A percentile compares a stretch with the other conserved stretches of the same genome.
Conservation (phyloP, 2,113 vertebrate species). For the Laticauda colubrina region DNA sequence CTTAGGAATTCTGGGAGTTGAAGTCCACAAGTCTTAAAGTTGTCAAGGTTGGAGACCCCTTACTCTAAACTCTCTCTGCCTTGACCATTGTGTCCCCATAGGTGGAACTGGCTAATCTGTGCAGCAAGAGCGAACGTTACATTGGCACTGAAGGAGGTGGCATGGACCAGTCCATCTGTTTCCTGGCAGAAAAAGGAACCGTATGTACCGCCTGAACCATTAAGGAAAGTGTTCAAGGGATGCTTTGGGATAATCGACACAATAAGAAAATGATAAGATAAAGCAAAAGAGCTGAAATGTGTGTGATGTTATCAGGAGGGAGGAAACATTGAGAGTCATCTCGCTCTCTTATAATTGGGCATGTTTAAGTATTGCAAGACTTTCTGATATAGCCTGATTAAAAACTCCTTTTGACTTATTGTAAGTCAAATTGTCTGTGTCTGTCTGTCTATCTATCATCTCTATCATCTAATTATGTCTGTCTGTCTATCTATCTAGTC, state of each 20-base stretch:
- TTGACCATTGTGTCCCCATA: slow-evolving; percentile 57
- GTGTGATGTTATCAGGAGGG: too few species aligned
- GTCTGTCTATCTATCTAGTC: too few species aligned
- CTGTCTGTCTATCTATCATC: background rate
- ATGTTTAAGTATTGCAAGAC: background rate
- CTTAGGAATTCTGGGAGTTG: too few species aligned
- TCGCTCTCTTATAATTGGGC: background rate
- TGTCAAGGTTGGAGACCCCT: too few species aligned
- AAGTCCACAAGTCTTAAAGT: too few species aligned
- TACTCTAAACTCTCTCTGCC: background rate
- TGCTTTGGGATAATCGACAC: background rate
- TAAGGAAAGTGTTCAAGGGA: slow-evolving; percentile 22
- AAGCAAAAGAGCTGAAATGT: background rate
- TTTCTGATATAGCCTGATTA: background rate
- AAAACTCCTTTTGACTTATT: background rate
- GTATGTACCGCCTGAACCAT: slow-evolving; percentile 69
- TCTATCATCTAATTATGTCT: background rate
- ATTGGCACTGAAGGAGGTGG: slow-evolving; percentile 97
- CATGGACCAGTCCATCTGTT: slow-evolving; percentile 98
- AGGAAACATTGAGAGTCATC: background rate
- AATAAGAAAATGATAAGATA: background rate
- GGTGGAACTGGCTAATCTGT: slow-evolving; percentile 90
- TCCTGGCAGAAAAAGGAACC: slow-evolving; percentile 91
- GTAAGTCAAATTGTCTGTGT: background rate
- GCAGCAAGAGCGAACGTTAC: slow-evolving; percentile 87